Evolutionary conservation across 2,113 vertebrate genomes (phyloP), one percentile per base, ranked within the genome.

Genomic region (Cnemophilus loriae): DNA sequence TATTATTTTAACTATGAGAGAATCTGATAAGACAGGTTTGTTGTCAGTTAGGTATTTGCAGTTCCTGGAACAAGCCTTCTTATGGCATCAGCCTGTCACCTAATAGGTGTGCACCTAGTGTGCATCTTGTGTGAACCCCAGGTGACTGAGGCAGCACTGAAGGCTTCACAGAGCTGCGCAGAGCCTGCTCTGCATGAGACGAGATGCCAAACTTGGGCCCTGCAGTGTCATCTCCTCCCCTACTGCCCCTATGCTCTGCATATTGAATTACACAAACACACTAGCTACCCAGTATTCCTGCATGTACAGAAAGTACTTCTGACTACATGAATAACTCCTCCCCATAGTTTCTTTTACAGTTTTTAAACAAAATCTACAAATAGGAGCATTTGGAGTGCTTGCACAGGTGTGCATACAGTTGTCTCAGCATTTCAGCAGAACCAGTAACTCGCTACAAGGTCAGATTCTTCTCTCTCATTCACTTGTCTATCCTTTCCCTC

Each of bases 111-210:
- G 53, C 9, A 32, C 7, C 17, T 14, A 13, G 13, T 35, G 20
- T 26, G 37, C 9, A 22, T 17, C 41, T 30, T 19, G 0, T 0
- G 3, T 27, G 55, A 68, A 28, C 8, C 10, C 10, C 6, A 4
- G 8, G 64, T 13, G 41, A 18, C 27, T 33, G 57, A 46, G 49
- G 41, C 53, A 56, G 22, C 4, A 20, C 27, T 23, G 6, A 27
- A 21, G 22, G 27, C 47, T 8, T 35, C 23, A 3, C 16, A 13
- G 46, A 30, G 27, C 55, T 28, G n/a, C 13, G 2, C 4, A 24
- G 32, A 52, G 32, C 16, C 35, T 85, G 47, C 44, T 56, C n/a
- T 13, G 6, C 30, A 4, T 2, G 11, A 42, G 16, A 4, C 2
- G 11, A 42, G 16, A 49, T 3, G 0, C 21, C 59, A 49, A 17